Base-by-base conservation (phyloP, 1,140 invertebrate species). In the Halyomorpha halys region DNA sequence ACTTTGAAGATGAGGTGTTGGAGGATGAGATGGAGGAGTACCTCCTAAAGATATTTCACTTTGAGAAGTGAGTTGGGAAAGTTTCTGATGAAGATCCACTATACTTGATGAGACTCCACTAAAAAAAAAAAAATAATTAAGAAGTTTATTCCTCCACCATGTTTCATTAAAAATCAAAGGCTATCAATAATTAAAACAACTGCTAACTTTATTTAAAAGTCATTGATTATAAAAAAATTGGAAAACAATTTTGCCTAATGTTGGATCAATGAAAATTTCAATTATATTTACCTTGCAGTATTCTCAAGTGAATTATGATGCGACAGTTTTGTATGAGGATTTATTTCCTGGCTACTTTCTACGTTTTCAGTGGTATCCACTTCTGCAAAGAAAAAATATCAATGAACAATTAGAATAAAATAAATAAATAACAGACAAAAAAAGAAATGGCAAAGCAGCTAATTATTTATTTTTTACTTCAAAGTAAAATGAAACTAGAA, bases 241-340 rank as follows among this genome's bases (percentile, higher is more conserved):
- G n/a, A n/a, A n/a, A n/a, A n/a, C n/a, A n/a, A n/a, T n/a, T n/a
- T n/a, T n/a, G n/a, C n/a, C n/a, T n/a, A n/a, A n/a, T n/a, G n/a
- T n/a, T n/a, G n/a, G n/a, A n/a, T n/a, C n/a, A n/a, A n/a, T n/a
- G n/a, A n/a, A n/a, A n/a, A n/a, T n/a, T n/a, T n/a, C n/a, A 49
- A 9, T 53, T 16, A 53, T 8, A 53, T 23, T 4, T 19, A 39
- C 44, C 39, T 44, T 3, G 39, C 62, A 25, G 72, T 69, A 69
- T 77, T 79, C 18, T 80, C 78, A 27, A 80, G 66, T 1, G 79
- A 80, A 71, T 78, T 79, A 67, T 80, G 78, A 67, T 80, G 78
- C 61, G 77, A 79, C 0, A 80, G 72, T 63, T 77, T 76, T 4
- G 75, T 66, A 66, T 73, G 71, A 61, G 63, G 39, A 25, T 56